These are phyloP conservation scores for Dendrolimus houi DNA, from an alignment of 2,888 invertebrate species.

Conservation along the genomic window DNA sequence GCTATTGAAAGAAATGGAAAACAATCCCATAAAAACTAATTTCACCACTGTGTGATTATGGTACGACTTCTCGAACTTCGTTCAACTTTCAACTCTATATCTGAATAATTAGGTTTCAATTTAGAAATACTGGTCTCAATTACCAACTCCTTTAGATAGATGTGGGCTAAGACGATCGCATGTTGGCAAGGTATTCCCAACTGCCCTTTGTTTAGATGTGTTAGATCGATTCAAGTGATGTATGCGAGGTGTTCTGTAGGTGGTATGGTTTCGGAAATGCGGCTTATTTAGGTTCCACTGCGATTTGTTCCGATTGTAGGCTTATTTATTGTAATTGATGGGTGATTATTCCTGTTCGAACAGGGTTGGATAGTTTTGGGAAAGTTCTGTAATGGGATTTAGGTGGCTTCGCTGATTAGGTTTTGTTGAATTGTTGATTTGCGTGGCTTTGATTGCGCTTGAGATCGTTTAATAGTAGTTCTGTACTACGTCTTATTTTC, in stretches of 20 bases:
- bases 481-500: too few relatives aligned
- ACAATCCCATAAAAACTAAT: not conserved
- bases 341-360: conserved; percentile 36
- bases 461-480: too few relatives aligned
- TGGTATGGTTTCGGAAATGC: not conserved
- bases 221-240: conserved; percentile 67
- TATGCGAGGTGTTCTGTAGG: conserved; percentile 52
- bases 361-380: conserved; percentile 6
- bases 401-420: not conserved
- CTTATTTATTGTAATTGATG: conserved; percentile 59
- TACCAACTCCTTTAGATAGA: conserved; percentile 16
- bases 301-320: conserved; percentile 71
- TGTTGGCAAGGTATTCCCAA: conserved; percentile 55
- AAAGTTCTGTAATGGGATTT: conserved; percentile 5
- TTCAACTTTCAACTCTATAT: not conserved
- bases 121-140: not conserved
- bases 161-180: conserved; percentile 50
- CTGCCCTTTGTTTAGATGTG: conserved; percentile 63
- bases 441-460: not conserved
- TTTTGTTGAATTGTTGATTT: not conserved
- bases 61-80: not conserved
- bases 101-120: not conserved
- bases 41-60: not conserved
- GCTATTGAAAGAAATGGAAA: not conserved
- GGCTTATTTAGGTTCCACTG: conserved; percentile 63